These are phyloP conservation scores for Poeciliopsis retropinna DNA, from an alignment of 2,113 vertebrate species.

Conservation along the genomic window DNA sequence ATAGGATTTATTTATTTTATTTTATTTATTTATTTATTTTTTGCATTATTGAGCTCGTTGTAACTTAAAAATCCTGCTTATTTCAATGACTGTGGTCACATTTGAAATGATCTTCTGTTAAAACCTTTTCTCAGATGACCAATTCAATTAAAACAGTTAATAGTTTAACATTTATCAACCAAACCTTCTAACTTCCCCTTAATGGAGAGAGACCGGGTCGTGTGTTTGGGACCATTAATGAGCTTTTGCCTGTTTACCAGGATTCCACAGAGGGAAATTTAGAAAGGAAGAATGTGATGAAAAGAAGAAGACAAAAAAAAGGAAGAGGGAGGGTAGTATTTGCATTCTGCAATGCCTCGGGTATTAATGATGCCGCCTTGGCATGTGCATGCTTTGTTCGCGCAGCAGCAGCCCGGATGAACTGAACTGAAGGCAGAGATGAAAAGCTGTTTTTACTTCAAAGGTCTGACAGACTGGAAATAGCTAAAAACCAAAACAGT, in stretches of 20 bases:
- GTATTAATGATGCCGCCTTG: conserved; percentile 14
- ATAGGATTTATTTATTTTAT: no score
- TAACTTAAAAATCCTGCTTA: neutral
- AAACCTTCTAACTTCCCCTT: conserved; percentile 11
- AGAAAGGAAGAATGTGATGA: neutral
- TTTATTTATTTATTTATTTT: no score
- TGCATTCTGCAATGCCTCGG: conserved; percentile 41
- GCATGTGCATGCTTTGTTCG: conserved; percentile 23
- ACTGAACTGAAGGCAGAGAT: conserved; percentile 23
- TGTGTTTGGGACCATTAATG: conserved; percentile 30
- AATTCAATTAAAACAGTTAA: neutral
- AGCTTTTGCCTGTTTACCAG: conserved; percentile 26
- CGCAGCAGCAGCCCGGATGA: conserved; percentile 39
- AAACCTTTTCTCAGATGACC: neutral
- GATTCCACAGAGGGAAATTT: conserved; percentile 16
- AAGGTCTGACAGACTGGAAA: conserved; percentile 20
- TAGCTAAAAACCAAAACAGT: conserved; percentile 42
- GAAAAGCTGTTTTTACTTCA: conserved; percentile 51
- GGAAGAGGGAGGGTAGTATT: conserved; percentile 44
- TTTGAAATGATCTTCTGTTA: neutral
- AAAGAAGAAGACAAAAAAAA: conserved; percentile 8
- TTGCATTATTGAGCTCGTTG: neutral
- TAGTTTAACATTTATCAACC: neutral
- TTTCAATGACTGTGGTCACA: neutral
- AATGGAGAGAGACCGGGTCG: neutral